phyloP scores from a whole-genome alignment of 2,113 vertebrate genomes.

The Stomatorhinus ivindoensis region DNA sequence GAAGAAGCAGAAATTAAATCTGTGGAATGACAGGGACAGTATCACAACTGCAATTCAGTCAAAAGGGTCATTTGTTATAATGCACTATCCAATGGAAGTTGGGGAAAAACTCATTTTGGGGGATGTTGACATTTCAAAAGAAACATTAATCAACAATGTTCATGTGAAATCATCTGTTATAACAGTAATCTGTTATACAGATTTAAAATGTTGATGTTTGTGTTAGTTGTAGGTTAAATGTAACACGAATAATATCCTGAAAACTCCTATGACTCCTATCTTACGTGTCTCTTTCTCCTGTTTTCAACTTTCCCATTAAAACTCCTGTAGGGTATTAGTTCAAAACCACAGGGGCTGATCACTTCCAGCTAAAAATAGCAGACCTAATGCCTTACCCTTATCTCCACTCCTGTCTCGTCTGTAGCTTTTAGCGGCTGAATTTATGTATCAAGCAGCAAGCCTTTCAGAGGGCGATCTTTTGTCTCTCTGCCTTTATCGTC shows the following conservation, averaged over 20 bases:
- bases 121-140: background rate
- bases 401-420: background rate
- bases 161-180: background rate
- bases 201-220: background rate
- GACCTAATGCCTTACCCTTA: background rate
- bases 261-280: background rate
- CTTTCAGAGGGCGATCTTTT: background rate
- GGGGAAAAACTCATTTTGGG: background rate
- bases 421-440: background rate
- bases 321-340: background rate
- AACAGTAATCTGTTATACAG: background rate
- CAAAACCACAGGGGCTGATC: background rate
- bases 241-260: background rate
- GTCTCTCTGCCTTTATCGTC: background rate
- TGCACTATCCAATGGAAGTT: background rate
- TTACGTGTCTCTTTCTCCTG: background rate
- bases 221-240: background rate
- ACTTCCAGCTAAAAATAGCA: background rate
- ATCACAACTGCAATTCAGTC: background rate
- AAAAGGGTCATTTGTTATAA: background rate
- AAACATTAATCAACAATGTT: background rate
- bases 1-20: constrained; percentile 2
- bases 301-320: background rate
- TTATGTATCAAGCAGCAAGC: background rate
- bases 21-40: background rate